Evolutionary conservation across 2,888 invertebrate species (phyloP), one percentile per base, ranked within the genome.

Genomic region (Octodonta nipae): DNA sequence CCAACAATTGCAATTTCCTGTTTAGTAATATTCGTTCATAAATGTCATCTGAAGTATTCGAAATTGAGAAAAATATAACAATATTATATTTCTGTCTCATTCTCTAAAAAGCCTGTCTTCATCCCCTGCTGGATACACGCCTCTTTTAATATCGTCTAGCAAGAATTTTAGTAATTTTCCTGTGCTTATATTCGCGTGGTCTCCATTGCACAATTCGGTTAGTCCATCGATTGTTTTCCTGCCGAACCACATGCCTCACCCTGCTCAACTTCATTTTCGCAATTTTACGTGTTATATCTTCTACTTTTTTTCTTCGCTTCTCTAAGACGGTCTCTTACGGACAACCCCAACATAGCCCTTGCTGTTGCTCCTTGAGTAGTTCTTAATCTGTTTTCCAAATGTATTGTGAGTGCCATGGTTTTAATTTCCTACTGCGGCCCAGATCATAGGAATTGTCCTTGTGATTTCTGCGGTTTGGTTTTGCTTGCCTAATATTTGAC

Each of bases 201-300:
- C 20, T n/a, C 20, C 20, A 20, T 20, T 20, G 20, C 20, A 7
- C 20, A 20, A 20, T 20, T 20, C 20, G 6, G 6, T 20, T 20
- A n/a, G 7, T n/a, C 20, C 20, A 20, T 20, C 20, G 20, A n/a
- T 20, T 20, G n/a, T 20, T 20, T 20, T 20, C n/a, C 20, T 20
- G 20, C 20, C 20, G 20, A 20, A 20, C n/a, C 20, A 20, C n/a
- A 20, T 20, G 20, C n/a, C n/a, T n/a, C 20, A n/a, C 20, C 20
- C 20, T 7, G 20, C 20, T 20, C 20, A 6, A 20, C n/a, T 20
- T 20, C n/a, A n/a, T 20, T 20, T 20, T n/a, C n/a, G 20, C n/a
- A n/a, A 20, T 20, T 20, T 20, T 20, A 20, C 20, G 7, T 20
- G n/a, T 20, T 20, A 20, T n/a, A 20, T 20, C 20, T 20, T 20